phyloP scores from a whole-genome alignment of 2,888 invertebrate species.

The Ryuthela nishihirai region DNA sequence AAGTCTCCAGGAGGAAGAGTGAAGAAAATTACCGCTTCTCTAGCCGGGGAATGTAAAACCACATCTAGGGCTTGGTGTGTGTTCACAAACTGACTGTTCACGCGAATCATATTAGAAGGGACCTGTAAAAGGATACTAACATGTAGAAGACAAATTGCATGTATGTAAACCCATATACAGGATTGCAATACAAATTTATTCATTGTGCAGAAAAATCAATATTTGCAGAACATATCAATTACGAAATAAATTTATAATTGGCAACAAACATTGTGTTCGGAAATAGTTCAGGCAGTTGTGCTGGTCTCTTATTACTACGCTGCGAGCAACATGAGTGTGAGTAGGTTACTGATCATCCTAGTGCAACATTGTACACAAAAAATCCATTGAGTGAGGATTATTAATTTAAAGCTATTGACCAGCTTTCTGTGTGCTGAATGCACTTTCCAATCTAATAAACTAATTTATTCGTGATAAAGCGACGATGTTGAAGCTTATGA shows the following conservation, averaged over 20 bases:
- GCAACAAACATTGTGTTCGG: no score
- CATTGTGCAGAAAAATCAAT: background rate
- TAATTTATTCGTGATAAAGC: no score
- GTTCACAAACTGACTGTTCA: conserved; percentile 60
- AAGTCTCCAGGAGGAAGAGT: conserved; percentile 70
- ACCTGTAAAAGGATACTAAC: conserved; percentile 44
- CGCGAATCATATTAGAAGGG: conserved; percentile 60
- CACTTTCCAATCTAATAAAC: no score
- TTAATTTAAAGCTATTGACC: no score
- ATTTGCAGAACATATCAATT: background rate
- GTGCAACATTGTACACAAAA: no score
- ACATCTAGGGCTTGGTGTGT: conserved; percentile 65
- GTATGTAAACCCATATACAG: background rate
- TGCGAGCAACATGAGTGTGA: no score
- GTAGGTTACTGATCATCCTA: no score
- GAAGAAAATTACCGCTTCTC: conserved; percentile 70
- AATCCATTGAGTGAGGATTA: no score
- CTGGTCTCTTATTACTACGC: no score
- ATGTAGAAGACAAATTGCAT: background rate
- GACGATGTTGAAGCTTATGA: no score
- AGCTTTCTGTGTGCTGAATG: no score
- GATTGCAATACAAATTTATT: background rate
- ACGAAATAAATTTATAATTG: background rate
- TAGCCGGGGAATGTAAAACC: conserved; percentile 62
- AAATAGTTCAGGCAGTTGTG: no score